Conservation (phyloP, 2,888 invertebrate species). For the Agrotis exclamationis region DNA sequence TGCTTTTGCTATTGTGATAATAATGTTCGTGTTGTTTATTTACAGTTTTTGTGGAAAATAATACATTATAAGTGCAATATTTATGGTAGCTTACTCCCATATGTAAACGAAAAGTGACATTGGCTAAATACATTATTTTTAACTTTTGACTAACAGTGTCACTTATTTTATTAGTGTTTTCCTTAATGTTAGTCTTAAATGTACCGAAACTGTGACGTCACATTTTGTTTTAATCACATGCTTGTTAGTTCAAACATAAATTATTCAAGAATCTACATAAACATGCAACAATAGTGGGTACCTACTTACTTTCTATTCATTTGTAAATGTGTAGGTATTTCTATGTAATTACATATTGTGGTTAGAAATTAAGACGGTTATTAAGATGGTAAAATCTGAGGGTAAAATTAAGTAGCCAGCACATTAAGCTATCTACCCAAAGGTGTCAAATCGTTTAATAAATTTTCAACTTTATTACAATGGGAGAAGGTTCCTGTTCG, state of each 20-base stretch:
- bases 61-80: slow-evolving; percentile 8
- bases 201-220: slow-evolving; percentile 4
- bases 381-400: too few relatives aligned
- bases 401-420: too few relatives aligned
- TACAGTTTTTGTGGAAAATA: slow-evolving; percentile 14
- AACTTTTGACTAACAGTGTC: background rate
- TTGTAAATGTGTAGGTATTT: slow-evolving; percentile 7
- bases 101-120: background rate
- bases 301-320: slow-evolving; percentile 35
- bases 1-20: slow-evolving; percentile 51
- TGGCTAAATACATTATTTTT: background rate
- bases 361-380: too few relatives aligned
- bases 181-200: background rate
- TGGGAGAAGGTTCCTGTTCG: too few relatives aligned
- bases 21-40: slow-evolving; percentile 38
- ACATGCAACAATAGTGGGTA: slow-evolving; percentile 16
- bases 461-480: too few relatives aligned
- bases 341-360: too few relatives aligned
- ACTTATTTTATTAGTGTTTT: background rate
- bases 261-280: slow-evolving; percentile 15
- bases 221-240: slow-evolving; percentile 32
- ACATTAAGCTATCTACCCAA: too few relatives aligned
- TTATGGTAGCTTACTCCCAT: slow-evolving; percentile 1
- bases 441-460: too few relatives aligned
- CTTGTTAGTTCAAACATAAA: background rate